These are phyloP conservation scores for Archegozetes longisetosus DNA, from an alignment of 1,140 invertebrate genomes.

Conservation along the genomic window DNA sequence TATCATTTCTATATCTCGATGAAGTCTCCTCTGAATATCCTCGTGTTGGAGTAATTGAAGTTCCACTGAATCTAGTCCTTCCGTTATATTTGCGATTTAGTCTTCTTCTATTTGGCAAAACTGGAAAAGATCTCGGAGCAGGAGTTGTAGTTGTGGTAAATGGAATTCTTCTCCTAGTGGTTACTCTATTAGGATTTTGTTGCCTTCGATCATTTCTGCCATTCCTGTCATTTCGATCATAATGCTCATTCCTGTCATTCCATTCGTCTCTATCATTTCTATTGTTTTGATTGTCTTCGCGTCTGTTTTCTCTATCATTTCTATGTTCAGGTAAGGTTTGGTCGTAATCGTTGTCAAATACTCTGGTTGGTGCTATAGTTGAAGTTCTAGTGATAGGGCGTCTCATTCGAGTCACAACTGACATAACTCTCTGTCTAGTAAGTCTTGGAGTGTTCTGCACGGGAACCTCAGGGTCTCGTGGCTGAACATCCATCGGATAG, in stretches of 20 bases:
- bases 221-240: not conserved
- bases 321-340: not conserved
- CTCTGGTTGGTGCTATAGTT: not conserved
- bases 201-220: not conserved
- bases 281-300: not conserved
- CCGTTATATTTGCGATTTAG: slow-evolving; percentile 8
- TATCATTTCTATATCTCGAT: not conserved
- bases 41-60: not conserved
- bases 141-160: slow-evolving; percentile 9
- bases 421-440: not conserved
- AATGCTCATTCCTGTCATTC: not conserved
- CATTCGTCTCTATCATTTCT: not conserved
- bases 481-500: not conserved
- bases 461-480: not conserved
- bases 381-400: not conserved
- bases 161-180: not conserved
- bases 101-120: slow-evolving; percentile 8
- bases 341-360: not conserved
- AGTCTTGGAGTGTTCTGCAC: not conserved
- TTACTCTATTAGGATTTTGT: not conserved
- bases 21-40: not conserved
- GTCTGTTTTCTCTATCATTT: not conserved
- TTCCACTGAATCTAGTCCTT: not conserved
- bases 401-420: not conserved
- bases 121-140: not conserved